Evolutionary conservation across 2,797 vertebrate genomes (phyloP), one percentile per base, ranked within the genome.

Genomic region (Ambastaia sidthimunki): DNA sequence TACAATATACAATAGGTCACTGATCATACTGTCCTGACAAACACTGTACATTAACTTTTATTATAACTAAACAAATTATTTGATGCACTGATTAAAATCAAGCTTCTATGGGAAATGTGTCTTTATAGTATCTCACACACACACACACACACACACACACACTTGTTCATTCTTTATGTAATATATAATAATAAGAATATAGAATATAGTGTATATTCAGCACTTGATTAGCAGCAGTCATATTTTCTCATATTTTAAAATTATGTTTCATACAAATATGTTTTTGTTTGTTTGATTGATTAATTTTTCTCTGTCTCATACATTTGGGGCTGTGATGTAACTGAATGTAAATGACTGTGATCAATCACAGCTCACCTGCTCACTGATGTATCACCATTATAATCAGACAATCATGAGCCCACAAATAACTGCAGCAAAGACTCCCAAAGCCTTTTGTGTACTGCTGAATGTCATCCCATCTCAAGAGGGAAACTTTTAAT

Each of bases 321-420:
- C 7, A 10, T 28, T 65, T 12, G 71, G n/a, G 50, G 87, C 81
- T 15, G 84, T 76, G 85, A 81, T 80, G 76, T 48, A 67, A 68
- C 57, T 71, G 78, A 82, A 81, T 85, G 90, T 89, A 89, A 77
- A 76, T 44, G 16, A 72, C 74, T 89, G 86, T 71, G 85, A 71
- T 65, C 10, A 80, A 55, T 63, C 85, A 89, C 86, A 83, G 84
- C 88, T 91, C 87, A 91, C 86, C 89, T 90, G 90, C 90, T 90
- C 89, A 90, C 82, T 85, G 90, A 37, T 37, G 25, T 16, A 23
- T 57, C 54, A 74, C 54, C 25, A 16, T 11, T 12, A 47, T 54
- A 65, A 63, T 52, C 80, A 41, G 76, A 69, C 83, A 84, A 84
- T 83, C 84, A 83, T 18, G 65, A 48, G 87, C 83, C 80, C 71